Conservation (phyloP, 2,888 invertebrate species). For the Parnassius glacialis region DNA sequence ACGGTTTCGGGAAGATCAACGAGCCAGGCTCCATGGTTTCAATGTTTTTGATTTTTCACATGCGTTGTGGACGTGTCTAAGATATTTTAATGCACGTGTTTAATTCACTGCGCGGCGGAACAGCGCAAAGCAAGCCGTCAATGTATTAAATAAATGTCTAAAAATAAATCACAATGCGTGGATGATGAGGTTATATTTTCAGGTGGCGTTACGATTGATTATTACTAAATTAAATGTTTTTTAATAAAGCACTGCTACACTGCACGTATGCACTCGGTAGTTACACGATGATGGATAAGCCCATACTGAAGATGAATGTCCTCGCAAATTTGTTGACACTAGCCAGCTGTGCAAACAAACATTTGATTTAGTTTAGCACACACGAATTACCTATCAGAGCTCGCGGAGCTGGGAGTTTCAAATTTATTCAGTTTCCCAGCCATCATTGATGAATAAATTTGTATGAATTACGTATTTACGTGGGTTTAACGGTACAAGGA, state of each 20-base stretch:
- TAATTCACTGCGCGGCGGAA: constrained; percentile 47
- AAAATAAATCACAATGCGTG: constrained; percentile 73
- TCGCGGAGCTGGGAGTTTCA: constrained; percentile 94
- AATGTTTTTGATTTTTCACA: constrained; percentile 42
- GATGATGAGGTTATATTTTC: constrained; percentile 65
- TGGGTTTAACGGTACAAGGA: constrained; percentile 2
- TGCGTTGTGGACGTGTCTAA: constrained; percentile 39
- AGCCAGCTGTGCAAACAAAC: constrained; percentile 77
- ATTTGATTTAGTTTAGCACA: constrained; percentile 58
- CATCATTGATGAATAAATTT: constrained; percentile 55
- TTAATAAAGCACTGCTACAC: constrained; percentile 49
- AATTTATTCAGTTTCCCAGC: constrained; percentile 82
- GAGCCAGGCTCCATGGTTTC: constrained; percentile 59
- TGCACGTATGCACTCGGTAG: constrained; percentile 47
- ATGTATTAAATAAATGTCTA: constrained; percentile 72
- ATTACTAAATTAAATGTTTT: constrained; percentile 33
- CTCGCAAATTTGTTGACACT: constrained; percentile 55
- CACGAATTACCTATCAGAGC: constrained; percentile 91
- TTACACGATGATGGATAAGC: constrained; percentile 50
- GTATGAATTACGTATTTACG: constrained; percentile 2
- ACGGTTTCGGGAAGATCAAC: constrained; percentile 65
- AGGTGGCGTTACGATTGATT: constrained; percentile 44
- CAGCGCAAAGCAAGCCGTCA: constrained; percentile 62
- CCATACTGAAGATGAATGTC: constrained; percentile 53
- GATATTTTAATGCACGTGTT: constrained; percentile 60